Base-by-base conservation (phyloP, 2,888 invertebrate genomes). In the Orchesella flavescens region DNA sequence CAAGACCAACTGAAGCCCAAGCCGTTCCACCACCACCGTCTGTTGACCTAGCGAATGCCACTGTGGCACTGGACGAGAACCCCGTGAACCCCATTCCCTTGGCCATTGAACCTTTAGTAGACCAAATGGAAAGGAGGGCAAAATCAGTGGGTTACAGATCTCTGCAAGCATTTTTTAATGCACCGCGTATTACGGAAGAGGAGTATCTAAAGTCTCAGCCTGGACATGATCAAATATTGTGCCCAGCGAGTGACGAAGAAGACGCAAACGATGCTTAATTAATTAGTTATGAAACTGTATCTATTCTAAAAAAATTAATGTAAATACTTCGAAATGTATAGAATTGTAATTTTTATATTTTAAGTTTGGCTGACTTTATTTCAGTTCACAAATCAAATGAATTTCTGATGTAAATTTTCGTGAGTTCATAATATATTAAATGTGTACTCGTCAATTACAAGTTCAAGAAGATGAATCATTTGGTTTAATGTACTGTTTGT, bases 171-270 rank as follows among this genome's bases (percentile, higher is more conserved):
- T n/a, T n/a, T n/a, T n/a, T n/a, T n/a, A 17, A 10, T 15, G 19
- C 49, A 17, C 82, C 82, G 13, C 23, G 53, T 0, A 55, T 59
- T 9, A 69, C 71, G 0, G 55, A 68, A 17, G 71, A 43, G 10
- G 82, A 82, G 13, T 75, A 76, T 53, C n/a, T 82, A 13, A 34
- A 34, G 1, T 43, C 53, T 5, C 34, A 83, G 44, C 85, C 84
- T 0, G 86, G 85, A 10, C 80, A 85, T 34, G 84, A 84, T 34
- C 23, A 82, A 1, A 63, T 86, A 34, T 43, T 86, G 3, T 71
- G 80, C 15, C 77, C 80, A 17, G 85, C 44, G 9, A 86, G 86
- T 61, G 85, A 85, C 43, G 86, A n/a, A n/a, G n/a, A 86, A 15
- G 86, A 86, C n/a, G 43, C n/a, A n/a, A n/a, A n/a, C n/a, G n/a